Base-by-base conservation (phyloP, 2,888 invertebrate species). In the Drosophila imparisetae region DNA sequence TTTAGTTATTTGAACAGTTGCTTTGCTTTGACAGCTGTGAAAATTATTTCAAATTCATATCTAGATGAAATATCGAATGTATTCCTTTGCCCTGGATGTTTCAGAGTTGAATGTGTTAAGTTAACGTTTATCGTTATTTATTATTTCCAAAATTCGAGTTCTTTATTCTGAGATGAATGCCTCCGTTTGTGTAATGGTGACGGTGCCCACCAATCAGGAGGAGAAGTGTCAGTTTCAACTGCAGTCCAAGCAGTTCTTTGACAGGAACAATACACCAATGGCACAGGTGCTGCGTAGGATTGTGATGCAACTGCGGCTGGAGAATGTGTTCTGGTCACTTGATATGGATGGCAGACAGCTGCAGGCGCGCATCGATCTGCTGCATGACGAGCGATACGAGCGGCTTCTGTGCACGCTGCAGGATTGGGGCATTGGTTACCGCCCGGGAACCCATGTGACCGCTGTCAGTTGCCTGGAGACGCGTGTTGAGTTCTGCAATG, bases 341-440 rank as follows among this genome's bases (percentile, higher is more conserved):
- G 94, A 94, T 2, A 93, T 92, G 64, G 93, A 94, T 53, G 93
- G 93, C 2, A 93, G 93, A 50, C 94, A 93, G 84, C 93, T 83
- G 30, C 73, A 90, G 74, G 94, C 95, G 0, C 93, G 94, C 18
- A 95, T 96, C 89, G 93, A 95, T 0, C 90, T 95, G 48, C 94
- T 94, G 66, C 94, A 94, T 18, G 94, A 94, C 2, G 93, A 93
- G 60, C 90, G 93, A 10, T 95, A 94, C 75, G 95, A 95, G 83
- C 94, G 94, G 55, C 91, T 95, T 29, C 91, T 95, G 6, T 93
- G 94, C 78, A 93, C 94, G 0, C 85, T 96, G 21, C 93, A 93
- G 74, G 94, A 94, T 29, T 94, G 94, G 81, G 94, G 95, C 10
- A 94, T 96, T 65, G 95, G 95, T 3, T 92, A 94, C 13, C 93